phyloP scores from a whole-genome alignment of 2,113 vertebrate genomes.

The Prochilodus magdalenae region DNA sequence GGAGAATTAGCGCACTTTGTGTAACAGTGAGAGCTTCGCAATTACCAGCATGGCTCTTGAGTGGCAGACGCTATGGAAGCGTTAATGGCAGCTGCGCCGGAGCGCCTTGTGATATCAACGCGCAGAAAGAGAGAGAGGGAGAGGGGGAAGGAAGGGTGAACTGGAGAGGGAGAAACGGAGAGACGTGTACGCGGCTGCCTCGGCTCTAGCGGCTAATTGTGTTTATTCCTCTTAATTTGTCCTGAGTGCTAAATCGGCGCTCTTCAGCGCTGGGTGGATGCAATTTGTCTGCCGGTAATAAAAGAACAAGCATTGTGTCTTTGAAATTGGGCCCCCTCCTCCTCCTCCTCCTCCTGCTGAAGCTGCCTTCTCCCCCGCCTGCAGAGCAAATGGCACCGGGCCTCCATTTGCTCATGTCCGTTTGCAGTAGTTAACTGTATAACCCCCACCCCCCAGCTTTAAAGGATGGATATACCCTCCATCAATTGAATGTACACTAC shows the following conservation, averaged over 20 bases:
- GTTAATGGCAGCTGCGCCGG: slow-evolving; percentile 68
- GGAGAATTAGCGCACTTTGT: slow-evolving; percentile 68
- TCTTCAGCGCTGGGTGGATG: slow-evolving; percentile 68
- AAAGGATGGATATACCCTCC: too few species aligned
- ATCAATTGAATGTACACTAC: slow-evolving; percentile 32
- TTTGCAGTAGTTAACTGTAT: slow-evolving; percentile 6
- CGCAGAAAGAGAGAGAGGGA: slow-evolving; percentile 60
- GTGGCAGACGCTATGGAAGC: slow-evolving; percentile 47
- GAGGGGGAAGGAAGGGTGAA: slow-evolving; percentile 45
- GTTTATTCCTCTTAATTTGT: slow-evolving; percentile 82
- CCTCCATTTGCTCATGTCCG: slow-evolving; percentile 17
- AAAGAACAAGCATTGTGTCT: slow-evolving; percentile 61
- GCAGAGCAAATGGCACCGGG: slow-evolving; percentile 18
- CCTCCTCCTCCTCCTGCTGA: slow-evolving; percentile 34
- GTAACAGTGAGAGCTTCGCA: slow-evolving; percentile 66
- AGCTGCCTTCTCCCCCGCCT: slow-evolving; percentile 16
- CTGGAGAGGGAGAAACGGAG: slow-evolving; percentile 57
- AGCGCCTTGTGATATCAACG: slow-evolving; percentile 40
- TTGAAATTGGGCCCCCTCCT: slow-evolving; percentile 53
- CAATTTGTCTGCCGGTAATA: slow-evolving; percentile 72
- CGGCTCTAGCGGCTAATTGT: slow-evolving; percentile 74
- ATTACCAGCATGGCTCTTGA: slow-evolving; percentile 72
- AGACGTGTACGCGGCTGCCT: slow-evolving; percentile 53
- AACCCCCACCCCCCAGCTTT: not conserved
- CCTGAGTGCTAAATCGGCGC: slow-evolving; percentile 77